Base-by-base conservation (phyloP, 2,113 vertebrate species). In the Paramormyrops kingsleyae region DNA sequence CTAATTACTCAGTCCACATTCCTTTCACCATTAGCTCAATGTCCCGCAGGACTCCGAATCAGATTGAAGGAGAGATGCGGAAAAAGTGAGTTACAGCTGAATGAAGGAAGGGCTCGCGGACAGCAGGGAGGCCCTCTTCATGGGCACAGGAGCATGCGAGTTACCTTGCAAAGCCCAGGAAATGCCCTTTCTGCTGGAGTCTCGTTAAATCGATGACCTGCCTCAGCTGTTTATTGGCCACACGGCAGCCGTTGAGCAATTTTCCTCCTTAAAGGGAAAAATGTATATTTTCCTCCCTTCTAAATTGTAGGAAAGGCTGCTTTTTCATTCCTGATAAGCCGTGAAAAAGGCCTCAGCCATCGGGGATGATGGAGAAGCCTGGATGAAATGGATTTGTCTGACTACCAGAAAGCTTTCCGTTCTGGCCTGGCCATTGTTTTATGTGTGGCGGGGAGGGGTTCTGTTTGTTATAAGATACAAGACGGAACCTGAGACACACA, bases 1-100 rank as follows among this genome's bases (percentile, higher is more conserved):
- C 92, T 92, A 90, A 93, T 95, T 94, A 94, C 90, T 62, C 2
- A 89, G 91, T 92, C 94, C 92, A 90, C 96, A 95, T 95, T 93
- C 93, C 93, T 94, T 90, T 91, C 93, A 91, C 93, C 92, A 93
- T 96, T 94, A 97, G 94, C 88, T 96, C 95, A 96, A 91, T 90
- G 93, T 95, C 95, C 95, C 95, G 84, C 90, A 93, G 94, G 96
- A 95, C 88, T 90, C 49, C 31, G 83, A 91, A 84, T 92, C 94
- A 93, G 92, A 93, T 94, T 93, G 92, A 92, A 91, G 93, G 92
- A 94, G 93, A 91, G 92, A 92, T 88, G 90, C 90, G 94, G 95
- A 95, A 96, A 96, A 95, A 92, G 89, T 94, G 92, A 95, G 94
- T 91, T 94, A 56, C 89, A 88, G 95, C 94, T 91, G 87, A 93